A percentile compares a stretch with the other conserved stretches of the same genome.
Conservation (phyloP, 53 echinoderm and acorn worm species). For the Apostichopus leukothele region DNA sequence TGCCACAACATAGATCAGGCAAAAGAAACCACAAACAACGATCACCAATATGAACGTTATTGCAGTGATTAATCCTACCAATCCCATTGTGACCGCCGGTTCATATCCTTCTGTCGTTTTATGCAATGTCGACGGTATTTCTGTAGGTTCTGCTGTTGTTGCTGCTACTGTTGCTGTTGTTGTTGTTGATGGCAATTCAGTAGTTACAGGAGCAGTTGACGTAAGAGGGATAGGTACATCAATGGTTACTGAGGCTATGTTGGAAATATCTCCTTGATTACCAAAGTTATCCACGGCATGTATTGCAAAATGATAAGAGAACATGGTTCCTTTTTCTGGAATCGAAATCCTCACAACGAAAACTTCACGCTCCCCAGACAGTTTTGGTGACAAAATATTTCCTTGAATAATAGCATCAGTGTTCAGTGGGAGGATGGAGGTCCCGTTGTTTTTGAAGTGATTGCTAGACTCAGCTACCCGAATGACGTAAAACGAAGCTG, state of each 20-base stretch:
- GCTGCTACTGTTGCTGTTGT: no score
- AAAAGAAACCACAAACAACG: not conserved
- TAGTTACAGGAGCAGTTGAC: not conserved
- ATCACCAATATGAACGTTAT: not conserved
- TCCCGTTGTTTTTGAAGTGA: not conserved
- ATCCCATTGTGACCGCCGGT: not conserved
- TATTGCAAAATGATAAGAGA: not conserved
- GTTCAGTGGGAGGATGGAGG: not conserved
- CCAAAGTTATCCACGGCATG: not conserved
- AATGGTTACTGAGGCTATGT: not conserved
- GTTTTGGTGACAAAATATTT: not conserved
- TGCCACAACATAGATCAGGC: not conserved
- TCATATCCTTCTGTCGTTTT: not conserved
- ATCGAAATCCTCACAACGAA: not conserved
- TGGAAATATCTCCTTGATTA: not conserved
- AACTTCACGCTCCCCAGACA: not conserved
- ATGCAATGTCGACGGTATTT: not conserved
- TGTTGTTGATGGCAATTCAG: not conserved
- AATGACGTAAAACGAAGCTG: not conserved
- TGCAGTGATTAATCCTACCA: not conserved
- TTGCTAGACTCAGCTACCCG: not conserved
- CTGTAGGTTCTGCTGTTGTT: no score
- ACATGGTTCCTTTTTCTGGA: not conserved
- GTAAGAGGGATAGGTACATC: not conserved
- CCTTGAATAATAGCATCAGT: not conserved